Conservation (phyloP, 2,797 vertebrate species). For the Lacerta agilis region DNA sequence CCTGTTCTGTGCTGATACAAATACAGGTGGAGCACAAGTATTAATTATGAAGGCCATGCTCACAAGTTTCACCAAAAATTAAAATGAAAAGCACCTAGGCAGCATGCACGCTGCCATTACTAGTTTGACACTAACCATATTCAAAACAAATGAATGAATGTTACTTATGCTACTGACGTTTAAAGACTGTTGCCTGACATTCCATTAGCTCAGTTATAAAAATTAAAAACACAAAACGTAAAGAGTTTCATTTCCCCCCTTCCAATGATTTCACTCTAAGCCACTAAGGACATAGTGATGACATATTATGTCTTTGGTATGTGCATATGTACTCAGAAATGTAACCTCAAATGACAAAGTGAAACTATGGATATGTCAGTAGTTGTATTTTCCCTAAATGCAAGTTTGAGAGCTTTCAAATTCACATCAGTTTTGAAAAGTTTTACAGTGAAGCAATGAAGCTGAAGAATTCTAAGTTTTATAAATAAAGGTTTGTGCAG, state of each 20-base stretch:
- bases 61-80: background rate
- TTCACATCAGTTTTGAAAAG: conserved; percentile 18
- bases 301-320: background rate
- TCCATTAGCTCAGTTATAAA: background rate
- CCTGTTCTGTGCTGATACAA: background rate
- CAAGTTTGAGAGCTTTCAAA: conserved; percentile 17
- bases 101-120: background rate
- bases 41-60: background rate
- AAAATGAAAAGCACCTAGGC: background rate
- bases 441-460: background rate
- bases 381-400: background rate
- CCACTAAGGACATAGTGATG: background rate
- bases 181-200: background rate
- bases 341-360: background rate
- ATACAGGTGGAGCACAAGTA: background rate
- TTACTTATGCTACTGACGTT: no score
- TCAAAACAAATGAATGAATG: background rate
- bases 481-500: background rate
- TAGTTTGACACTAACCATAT: background rate
- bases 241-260: background rate
- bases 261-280: background rate
- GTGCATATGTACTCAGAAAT: background rate
- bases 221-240: background rate
- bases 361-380: background rate
- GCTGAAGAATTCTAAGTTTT: background rate